Evolutionary conservation across 2,888 invertebrate genomes (phyloP).

Genomic region (Parelbella ahira): DNA sequence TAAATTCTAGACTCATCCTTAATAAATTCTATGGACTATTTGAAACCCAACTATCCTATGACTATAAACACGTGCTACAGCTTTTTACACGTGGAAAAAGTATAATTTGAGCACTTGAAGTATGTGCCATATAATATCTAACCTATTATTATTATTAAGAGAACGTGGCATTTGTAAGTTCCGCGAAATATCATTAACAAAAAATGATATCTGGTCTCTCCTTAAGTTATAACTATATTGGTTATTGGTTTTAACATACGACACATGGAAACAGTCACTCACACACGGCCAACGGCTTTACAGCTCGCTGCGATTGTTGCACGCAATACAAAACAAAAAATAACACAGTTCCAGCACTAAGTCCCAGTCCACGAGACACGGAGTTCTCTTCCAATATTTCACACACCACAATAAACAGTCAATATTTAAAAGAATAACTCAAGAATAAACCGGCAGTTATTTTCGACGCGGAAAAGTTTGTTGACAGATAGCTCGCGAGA

Average conservation of each 20-base stretch:
- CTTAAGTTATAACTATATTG: too few relatives aligned
- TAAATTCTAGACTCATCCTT: not conserved
- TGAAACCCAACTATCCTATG: constrained; percentile 19
- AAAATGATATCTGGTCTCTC: too few relatives aligned
- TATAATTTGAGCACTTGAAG: constrained; percentile 15
- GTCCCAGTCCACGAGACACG: constrained; percentile 52
- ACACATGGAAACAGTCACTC: constrained; percentile 76
- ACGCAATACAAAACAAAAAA: constrained; percentile 76
- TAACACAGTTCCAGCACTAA: constrained; percentile 72
- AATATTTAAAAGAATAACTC: constrained; percentile 61
- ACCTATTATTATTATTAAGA: too few relatives aligned
- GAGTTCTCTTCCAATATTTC: constrained; percentile 53
- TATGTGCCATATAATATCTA: too few relatives aligned
- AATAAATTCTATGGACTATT: constrained; percentile 2
- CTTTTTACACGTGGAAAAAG: constrained; percentile 9
- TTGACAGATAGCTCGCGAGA: constrained; percentile 71
- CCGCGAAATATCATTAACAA: too few relatives aligned
- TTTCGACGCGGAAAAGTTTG: constrained; percentile 69
- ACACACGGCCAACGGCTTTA: constrained; percentile 65
- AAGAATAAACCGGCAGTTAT: constrained; percentile 57
- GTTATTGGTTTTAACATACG: too few relatives aligned
- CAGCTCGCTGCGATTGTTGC: constrained; percentile 65
- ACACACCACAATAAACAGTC: constrained; percentile 64
- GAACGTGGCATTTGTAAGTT: too few relatives aligned
- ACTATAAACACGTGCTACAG: constrained; percentile 21